Evolutionary conservation across 2,113 vertebrate species (phyloP), one percentile per base, ranked within the genome.

Genomic region (Pollachius pollachius): DNA sequence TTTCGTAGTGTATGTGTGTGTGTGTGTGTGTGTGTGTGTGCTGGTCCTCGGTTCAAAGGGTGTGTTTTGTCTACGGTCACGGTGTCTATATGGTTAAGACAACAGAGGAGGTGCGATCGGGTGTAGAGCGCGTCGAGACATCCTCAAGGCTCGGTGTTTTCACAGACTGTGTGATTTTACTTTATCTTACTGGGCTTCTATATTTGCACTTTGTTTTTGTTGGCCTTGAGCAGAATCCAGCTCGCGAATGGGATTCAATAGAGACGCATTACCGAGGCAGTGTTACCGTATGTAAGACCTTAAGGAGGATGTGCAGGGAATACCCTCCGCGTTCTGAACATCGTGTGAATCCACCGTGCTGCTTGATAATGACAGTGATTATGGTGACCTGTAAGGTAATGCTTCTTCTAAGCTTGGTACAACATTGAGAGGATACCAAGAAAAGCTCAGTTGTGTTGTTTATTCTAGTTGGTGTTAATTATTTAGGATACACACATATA

Each of bases 1-100:
- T 87, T 72, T 77, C 84, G 86, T 85, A 78, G 61, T 83, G 67
- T 89, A 3, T 41, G 37, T 5, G 37, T 41, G 37, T 41, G 74
- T 70, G 54, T 76, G 73, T 69, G 54, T 70, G 67, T 59, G 34
- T 59, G 48, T 87, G 81, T 23, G 21, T 23, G 23, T 23, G 23
- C 23, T 23, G 23, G 23, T 23, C 23, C 23, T 23, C 23, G 78
- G 78, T 80, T 65, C 74, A 72, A 17, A 62, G 41, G 75, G 65
- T 69, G 69, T 81, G 68, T 79, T 84, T 77, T 68, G 76, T 78
- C 79, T 87, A n/a, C 68, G n/a, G 61, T 30, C 6, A 25, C 61
- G 41, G 52, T 61, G 63, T 61, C 15, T 56, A 61, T 59, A 41
- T 11, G 19, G 21, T 48, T 12, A 15, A 5, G 70, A 59, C 68